These are phyloP conservation scores for Eulithis testata DNA, from an alignment of 2,888 invertebrate species.

Conservation along the genomic window DNA sequence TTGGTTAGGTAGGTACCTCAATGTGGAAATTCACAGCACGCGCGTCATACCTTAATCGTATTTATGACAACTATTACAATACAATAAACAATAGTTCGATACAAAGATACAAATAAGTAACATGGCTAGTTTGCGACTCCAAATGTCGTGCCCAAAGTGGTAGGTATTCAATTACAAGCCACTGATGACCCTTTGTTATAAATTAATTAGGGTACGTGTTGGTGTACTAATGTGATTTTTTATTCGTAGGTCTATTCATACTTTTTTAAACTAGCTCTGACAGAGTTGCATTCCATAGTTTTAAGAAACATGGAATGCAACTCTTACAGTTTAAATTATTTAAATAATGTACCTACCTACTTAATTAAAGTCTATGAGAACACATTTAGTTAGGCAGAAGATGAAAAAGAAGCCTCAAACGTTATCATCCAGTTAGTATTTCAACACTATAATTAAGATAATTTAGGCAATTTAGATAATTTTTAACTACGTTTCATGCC, in stretches of 20 bases:
- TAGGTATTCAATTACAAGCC: slow-evolving; percentile 22
- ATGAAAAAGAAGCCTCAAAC: slow-evolving; percentile 3
- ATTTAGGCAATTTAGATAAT: slow-evolving; percentile 42
- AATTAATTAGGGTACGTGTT: no score
- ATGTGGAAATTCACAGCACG: slow-evolving; percentile 17
- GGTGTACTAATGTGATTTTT: no score
- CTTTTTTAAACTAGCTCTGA: no score
- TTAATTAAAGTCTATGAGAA: not conserved
- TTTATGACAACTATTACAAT: slow-evolving; percentile 30
- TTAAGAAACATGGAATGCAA: no score
- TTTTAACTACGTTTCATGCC: slow-evolving; percentile 15
- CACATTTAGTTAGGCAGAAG: slow-evolving; percentile 2
- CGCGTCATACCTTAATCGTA: slow-evolving; percentile 19
- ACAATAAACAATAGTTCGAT: slow-evolving; percentile 37
- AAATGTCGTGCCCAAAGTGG: slow-evolving; percentile 12
- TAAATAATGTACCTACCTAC: not conserved
- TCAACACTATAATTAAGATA: slow-evolving; percentile 41
- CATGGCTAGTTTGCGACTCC: slow-evolving; percentile 17
- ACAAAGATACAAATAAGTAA: slow-evolving; percentile 19
- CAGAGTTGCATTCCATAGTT: no score
- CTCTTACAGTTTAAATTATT: no score
- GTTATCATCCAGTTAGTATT: slow-evolving; percentile 31
- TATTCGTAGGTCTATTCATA: no score
- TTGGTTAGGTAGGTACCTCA: not conserved
- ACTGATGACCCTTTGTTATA: slow-evolving; percentile 31